A percentile compares a stretch with the other conserved stretches of the same genome.
Evolutionary conservation across 2,888 invertebrate genomes (phyloP).

Genomic region (Drosophila mimetica): DNA sequence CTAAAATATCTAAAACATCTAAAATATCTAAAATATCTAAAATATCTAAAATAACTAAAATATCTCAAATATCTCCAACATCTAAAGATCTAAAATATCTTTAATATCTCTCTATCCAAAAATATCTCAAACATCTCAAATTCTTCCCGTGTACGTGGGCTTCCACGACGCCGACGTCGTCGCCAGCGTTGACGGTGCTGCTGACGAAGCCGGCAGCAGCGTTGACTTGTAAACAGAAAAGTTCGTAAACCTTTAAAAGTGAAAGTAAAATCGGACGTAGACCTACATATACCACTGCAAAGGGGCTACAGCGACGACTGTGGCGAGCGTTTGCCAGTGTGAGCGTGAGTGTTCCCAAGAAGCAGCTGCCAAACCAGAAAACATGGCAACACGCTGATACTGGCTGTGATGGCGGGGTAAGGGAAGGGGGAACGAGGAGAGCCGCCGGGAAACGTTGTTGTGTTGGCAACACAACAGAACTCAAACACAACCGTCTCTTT

Average conservation of each 20-base stretch:
- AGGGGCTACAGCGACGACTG: conserved; percentile 46
- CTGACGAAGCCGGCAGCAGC: conserved; percentile 32
- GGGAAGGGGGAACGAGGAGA: neutral
- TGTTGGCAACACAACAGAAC: conserved; percentile 26
- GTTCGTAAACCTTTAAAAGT: conserved; percentile 85
- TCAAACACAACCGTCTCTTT: conserved; percentile 1
- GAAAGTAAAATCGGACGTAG: conserved; percentile 85
- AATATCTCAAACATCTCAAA: too few relatives aligned
- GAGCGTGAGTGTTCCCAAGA: conserved; percentile 54
- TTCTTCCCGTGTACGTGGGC: conserved; percentile 19
- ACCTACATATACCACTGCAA: conserved; percentile 84
- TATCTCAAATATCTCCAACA: too few relatives aligned
- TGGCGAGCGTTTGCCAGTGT: conserved; percentile 10
- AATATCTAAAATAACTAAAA: too few relatives aligned
- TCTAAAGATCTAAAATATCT: too few relatives aligned
- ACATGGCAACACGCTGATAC: conserved; percentile 41
- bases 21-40: too few relatives aligned
- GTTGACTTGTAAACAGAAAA: conserved; percentile 82
- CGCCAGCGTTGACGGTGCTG: conserved; percentile 14
- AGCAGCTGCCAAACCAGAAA: conserved; percentile 73
- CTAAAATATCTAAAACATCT: too few relatives aligned
- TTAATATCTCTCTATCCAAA: too few relatives aligned
- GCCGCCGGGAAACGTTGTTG: conserved; percentile 6
- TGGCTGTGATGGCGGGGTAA: conserved; percentile 1
- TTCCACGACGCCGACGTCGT: conserved; percentile 27